Conservation (phyloP, 2,888 invertebrate species). For the Imbricaverruca yamaguchii region DNA sequence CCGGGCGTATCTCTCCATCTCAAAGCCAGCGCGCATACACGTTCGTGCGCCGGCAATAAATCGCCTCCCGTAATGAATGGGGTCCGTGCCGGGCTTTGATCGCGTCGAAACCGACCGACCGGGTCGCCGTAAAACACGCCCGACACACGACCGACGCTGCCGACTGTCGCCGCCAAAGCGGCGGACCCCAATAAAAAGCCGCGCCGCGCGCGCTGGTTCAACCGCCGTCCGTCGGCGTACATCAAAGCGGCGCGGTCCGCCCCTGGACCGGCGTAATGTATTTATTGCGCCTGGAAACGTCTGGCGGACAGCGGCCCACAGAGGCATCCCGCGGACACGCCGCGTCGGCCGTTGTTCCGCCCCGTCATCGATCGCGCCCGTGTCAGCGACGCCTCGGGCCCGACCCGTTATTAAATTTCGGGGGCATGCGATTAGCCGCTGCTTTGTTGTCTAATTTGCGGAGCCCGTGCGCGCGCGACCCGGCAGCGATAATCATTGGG, state of each 20-base stretch:
- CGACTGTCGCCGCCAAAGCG: background rate
- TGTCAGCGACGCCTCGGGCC: background rate
- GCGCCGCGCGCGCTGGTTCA: background rate
- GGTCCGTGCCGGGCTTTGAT: background rate
- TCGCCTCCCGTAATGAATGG: background rate
- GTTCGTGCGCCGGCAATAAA: background rate
- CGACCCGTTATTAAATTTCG: background rate
- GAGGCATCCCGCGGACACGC: no score
- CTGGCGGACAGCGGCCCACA: no score
- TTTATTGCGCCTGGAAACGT: background rate
- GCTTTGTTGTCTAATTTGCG: conserved; percentile 14
- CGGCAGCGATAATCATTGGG: background rate
- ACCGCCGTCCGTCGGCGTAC: background rate
- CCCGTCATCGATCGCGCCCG: no score
- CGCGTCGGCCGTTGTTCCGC: background rate
- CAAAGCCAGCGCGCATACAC: background rate
- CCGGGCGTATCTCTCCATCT: background rate
- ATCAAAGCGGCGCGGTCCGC: background rate
- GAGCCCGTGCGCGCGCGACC: background rate
- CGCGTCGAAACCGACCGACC: background rate
- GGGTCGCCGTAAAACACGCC: background rate
- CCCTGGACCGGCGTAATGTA: background rate
- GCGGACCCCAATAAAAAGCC: background rate
- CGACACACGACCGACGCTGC: background rate
- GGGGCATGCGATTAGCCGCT: background rate